Evolutionary conservation across 1,140 invertebrate species (phyloP).

Genomic region (Philaenus spumarius): DNA sequence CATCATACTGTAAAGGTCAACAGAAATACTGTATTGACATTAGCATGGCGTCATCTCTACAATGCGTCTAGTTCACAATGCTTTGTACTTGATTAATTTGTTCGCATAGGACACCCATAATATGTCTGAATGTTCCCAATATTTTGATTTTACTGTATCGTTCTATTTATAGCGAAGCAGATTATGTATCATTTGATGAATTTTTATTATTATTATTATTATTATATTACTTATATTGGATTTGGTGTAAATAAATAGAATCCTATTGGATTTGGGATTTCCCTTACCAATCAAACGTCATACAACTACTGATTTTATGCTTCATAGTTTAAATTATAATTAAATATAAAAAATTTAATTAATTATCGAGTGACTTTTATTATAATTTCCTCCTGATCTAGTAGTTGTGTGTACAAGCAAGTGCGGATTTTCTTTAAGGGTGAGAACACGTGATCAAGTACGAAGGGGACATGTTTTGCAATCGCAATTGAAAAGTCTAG

Average conservation of each 20-base stretch:
- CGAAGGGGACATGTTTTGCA: constrained; percentile 6
- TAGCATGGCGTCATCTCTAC: constrained; percentile 13
- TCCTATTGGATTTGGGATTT: constrained; percentile 4
- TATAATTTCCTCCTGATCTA: constrained; percentile 23
- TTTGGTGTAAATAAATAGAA: constrained; percentile 19
- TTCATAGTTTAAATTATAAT: constrained; percentile 3
- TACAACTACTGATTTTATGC: constrained; percentile 4
- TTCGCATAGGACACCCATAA: constrained; percentile 16
- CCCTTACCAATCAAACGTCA: constrained; percentile 7
- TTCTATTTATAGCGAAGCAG: constrained; percentile 13
- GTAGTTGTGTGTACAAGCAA: constrained; percentile 27
- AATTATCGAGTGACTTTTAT: constrained; percentile 7
- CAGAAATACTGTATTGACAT: constrained; percentile 1
- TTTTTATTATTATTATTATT: constrained; percentile 21
- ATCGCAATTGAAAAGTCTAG: constrained; percentile 18
- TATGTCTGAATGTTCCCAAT: constrained; percentile 18
- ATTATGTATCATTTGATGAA: constrained; percentile 19
- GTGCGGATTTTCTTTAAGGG: constrained; percentile 24
- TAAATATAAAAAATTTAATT: not conserved
- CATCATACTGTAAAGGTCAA: not conserved
- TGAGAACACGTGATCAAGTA: constrained; percentile 20
- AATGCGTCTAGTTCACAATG: constrained; percentile 17
- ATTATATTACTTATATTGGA: constrained; percentile 12
- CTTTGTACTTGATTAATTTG: constrained; percentile 20
- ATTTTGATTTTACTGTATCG: constrained; percentile 12